phyloP scores from a whole-genome alignment of 2,797 vertebrate species.

The Danio choprae region DNA sequence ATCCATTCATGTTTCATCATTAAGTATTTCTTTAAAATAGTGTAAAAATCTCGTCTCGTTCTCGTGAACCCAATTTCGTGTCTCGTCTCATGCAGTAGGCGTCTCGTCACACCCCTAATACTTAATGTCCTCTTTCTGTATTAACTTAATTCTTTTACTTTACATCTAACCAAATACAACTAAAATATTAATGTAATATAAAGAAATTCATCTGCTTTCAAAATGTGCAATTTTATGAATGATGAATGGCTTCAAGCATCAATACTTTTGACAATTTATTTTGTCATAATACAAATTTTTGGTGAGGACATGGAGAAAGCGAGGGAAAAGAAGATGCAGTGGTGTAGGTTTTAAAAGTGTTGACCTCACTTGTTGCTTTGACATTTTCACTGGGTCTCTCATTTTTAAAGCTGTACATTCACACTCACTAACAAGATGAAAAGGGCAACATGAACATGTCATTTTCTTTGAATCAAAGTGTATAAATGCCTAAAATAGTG shows the following conservation, averaged over 20 bases:
- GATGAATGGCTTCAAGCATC: slow-evolving; percentile 29
- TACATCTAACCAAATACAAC: slow-evolving; percentile 11
- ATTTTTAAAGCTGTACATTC: not conserved
- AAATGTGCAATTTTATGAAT: slow-evolving; percentile 29
- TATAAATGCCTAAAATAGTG: too few relatives aligned
- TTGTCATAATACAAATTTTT: slow-evolving; percentile 20
- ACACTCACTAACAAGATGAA: not conserved
- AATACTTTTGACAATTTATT: slow-evolving; percentile 21
- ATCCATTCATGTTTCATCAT: too few relatives aligned
- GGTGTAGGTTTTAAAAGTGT: not conserved
- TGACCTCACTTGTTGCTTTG: slow-evolving; percentile 22
- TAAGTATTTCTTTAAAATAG: too few relatives aligned
- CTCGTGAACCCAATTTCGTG: too few relatives aligned
- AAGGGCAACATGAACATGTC: not conserved
- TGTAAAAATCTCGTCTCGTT: too few relatives aligned
- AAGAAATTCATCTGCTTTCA: slow-evolving; percentile 14
- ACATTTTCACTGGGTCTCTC: not conserved
- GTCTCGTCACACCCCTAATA: too few relatives aligned
- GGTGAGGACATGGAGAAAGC: not conserved
- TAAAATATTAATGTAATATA: slow-evolving; percentile 12
- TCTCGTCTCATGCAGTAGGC: too few relatives aligned
- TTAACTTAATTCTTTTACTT: slow-evolving; percentile 44
- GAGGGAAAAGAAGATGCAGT: not conserved
- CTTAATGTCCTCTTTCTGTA: too few relatives aligned
- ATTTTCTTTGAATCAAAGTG: too few relatives aligned